A percentile compares a stretch with the other conserved stretches of the same genome.
Conservation (phyloP, 35 echinoderm and acorn worm genomes). For the Hemicentrotus pulcherrimus region DNA sequence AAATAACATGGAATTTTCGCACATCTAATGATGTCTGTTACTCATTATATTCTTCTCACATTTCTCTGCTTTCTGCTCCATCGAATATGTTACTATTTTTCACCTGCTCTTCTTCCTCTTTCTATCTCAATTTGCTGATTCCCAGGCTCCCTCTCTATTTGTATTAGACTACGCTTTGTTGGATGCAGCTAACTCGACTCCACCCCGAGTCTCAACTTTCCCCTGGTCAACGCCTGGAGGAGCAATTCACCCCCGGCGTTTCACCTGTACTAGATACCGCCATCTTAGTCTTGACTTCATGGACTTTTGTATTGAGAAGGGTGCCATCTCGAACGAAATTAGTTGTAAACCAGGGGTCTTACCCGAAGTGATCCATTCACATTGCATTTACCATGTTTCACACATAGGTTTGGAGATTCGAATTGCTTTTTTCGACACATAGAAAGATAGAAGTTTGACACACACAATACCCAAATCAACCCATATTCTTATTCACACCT, state of each 20-base stretch:
- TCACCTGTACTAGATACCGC: not conserved
- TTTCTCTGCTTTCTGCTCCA: constrained; percentile 1
- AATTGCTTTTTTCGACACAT: too few species aligned
- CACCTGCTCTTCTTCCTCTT: constrained; percentile 17
- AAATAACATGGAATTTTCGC: not conserved
- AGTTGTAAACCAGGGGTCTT: too few species aligned
- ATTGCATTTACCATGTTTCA: too few species aligned
- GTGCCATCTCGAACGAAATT: too few species aligned
- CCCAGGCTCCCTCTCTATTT: not conserved
- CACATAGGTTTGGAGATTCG: too few species aligned
- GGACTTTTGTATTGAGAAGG: too few species aligned
- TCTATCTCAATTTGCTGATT: constrained; percentile 21
- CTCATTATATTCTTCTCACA: not conserved
- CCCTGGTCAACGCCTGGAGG: not conserved
- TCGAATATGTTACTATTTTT: not conserved
- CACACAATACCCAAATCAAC: too few species aligned
- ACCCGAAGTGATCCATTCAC: too few species aligned
- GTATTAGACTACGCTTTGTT: not conserved
- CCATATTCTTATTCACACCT: too few species aligned
- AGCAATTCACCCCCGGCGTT: constrained; percentile 27
- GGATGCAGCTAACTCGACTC: constrained; percentile 16
- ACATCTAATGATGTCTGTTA: not conserved
- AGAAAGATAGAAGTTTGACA: too few species aligned
- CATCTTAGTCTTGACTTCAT: not conserved
- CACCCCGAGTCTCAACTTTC: not conserved